A percentile compares a stretch with the other conserved stretches of the same genome.
Evolutionary conservation across 64 coral and sea anemone genomes (phyloP).

Genomic region (Stichodactyla mertensii): DNA sequence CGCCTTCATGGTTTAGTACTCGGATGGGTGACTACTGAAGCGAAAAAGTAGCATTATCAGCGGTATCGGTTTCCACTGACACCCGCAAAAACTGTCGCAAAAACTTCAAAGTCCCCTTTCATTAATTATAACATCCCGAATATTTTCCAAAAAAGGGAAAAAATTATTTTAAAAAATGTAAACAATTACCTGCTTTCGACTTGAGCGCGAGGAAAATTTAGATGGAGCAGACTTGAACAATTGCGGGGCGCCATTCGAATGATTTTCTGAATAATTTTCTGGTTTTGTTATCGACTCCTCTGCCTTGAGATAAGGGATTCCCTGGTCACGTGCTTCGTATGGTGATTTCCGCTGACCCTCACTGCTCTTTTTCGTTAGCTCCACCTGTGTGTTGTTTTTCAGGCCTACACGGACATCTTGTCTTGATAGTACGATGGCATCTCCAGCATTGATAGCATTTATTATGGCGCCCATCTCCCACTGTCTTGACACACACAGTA

Average conservation of each 20-base stretch:
- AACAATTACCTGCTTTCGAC: slow-evolving; percentile 22
- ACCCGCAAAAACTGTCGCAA: no score
- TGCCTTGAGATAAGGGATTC: not conserved
- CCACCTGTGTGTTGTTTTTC: not conserved
- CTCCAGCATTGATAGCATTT: slow-evolving; percentile 36
- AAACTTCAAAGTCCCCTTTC: no score
- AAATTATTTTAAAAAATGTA: not conserved
- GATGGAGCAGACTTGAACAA: not conserved
- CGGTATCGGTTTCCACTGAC: no score
- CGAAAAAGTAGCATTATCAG: no score
- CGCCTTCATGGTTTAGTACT: no score
- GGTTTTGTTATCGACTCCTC: not conserved
- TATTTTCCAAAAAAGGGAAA: no score
- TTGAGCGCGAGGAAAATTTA: slow-evolving; percentile 8
- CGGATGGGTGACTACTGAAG: no score
- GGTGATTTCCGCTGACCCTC: not conserved
- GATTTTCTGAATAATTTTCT: not conserved
- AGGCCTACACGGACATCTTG: not conserved
- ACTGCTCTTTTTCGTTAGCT: not conserved
- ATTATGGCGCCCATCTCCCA: slow-evolving; percentile 49
- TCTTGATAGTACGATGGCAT: slow-evolving; percentile 39
- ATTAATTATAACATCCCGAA: no score
- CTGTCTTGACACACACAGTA: slow-evolving; percentile 19
- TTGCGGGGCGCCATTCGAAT: not conserved
- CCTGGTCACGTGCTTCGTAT: not conserved